Evolutionary conservation across 2,888 invertebrate genomes (phyloP), one percentile per base, ranked within the genome.

Genomic region (Lampropteryx suffumata): DNA sequence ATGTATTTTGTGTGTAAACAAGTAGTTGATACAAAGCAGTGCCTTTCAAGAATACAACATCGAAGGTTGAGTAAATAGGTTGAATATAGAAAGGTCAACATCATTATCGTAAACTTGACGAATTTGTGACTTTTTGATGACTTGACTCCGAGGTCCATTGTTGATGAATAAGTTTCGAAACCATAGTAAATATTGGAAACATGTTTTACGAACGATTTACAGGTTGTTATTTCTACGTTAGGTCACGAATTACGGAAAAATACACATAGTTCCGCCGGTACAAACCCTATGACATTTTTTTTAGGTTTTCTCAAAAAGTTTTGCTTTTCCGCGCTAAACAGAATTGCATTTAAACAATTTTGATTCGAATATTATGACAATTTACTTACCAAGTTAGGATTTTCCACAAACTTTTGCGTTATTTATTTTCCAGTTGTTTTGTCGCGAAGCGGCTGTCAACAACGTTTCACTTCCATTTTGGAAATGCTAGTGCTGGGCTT

Each of bases 401-500:
- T 64, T 72, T 73, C 71, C 76, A 73, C 71, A 71, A 80, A 76
- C 76, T 76, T 71, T 65, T 64, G 73, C 79, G 65, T 76, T 86
- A 86, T 87, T 84, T 87, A 85, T 82, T 84, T 86, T 75, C 72
- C 76, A 80, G 74, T 78, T 79, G 81, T 83, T 80, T 80, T 71
- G 72, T 73, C 74, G 76, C 71, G 73, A 72, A 74, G 78, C 78
- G 74, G 79, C 83, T 87, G 86, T 84, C 89, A 24, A 5, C 21
- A 87, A 82, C 83, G 82, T 80, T 81, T 80, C 77, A 79, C 82
- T 82, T 80, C 88, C 87, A 87, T 88, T 79, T 85, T 89, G 85
- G 77, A 71, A 76, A 78, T 64, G 63, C 62, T 80, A 86, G 84
- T 82, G 21, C 8, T 43, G 27, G 10, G 21, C 5, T 44, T 17